These are phyloP conservation scores for Halcyon smyrnensis DNA, from an alignment of 2,797 vertebrate species.

Conservation along the genomic window DNA sequence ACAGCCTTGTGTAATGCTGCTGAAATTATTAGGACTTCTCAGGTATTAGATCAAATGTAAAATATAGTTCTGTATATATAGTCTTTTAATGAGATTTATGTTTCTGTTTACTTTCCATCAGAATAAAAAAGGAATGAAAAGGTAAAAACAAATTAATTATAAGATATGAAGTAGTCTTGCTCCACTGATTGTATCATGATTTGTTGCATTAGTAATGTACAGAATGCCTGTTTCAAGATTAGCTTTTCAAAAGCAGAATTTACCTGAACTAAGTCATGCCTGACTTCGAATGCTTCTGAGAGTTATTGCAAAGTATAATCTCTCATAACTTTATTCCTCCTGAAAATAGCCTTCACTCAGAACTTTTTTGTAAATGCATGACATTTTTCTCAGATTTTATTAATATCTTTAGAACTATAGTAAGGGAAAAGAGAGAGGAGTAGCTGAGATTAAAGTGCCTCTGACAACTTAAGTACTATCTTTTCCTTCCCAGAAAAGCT, in stretches of 20 bases:
- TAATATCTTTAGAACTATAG: slow-evolving; percentile 11
- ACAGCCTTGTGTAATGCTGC: background rate
- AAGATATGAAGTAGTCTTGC: background rate
- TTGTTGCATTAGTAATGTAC: background rate
- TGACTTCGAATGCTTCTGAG: background rate
- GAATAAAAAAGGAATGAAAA: slow-evolving; percentile 17
- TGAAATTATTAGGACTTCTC: background rate
- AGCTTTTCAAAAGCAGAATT: slow-evolving; percentile 1
- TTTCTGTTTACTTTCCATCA: slow-evolving; percentile 46
- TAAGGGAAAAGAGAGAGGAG: background rate
- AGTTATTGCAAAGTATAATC: background rate
- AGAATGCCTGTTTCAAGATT: slow-evolving; percentile 17
- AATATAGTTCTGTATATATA: background rate
- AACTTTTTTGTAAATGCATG: background rate
- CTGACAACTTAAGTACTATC: background rate
- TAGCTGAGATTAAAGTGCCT: slow-evolving; percentile 24
- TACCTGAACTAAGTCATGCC: background rate
- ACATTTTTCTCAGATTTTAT: slow-evolving; percentile 31
- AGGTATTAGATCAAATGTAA: background rate
- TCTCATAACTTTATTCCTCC: background rate
- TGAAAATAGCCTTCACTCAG: background rate
- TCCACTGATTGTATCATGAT: background rate
- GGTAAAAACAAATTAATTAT: background rate
- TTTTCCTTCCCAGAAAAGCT: background rate
- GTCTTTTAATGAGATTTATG: background rate